These are phyloP conservation scores for Enoplosus armatus DNA, from an alignment of 2,797 vertebrate species.

Conservation along the genomic window DNA sequence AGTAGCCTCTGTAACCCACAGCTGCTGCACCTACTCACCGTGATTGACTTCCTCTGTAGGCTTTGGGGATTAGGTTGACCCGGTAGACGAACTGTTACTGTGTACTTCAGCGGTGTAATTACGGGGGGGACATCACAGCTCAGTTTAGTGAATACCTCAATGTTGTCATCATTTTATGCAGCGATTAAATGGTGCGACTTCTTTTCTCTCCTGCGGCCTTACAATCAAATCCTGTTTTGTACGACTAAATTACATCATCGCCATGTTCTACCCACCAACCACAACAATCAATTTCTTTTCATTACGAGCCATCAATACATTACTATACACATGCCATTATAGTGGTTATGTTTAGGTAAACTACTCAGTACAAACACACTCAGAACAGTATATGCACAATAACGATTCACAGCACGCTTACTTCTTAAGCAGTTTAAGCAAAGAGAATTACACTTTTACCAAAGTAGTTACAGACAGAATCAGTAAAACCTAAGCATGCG, in stretches of 20 bases:
- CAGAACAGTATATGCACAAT: not conserved
- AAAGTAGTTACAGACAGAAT: not conserved
- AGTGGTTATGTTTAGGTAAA: not conserved
- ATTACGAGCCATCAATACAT: slow-evolving; percentile 18
- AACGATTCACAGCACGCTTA: not conserved
- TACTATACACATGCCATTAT: not conserved
- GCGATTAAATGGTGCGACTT: slow-evolving; percentile 55
- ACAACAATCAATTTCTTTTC: slow-evolving; percentile 29
- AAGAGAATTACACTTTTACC: not conserved
- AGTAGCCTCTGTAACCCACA: slow-evolving; percentile 68
- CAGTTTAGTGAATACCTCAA: slow-evolving; percentile 68
- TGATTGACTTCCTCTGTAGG: slow-evolving; percentile 81
- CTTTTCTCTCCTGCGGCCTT: slow-evolving; percentile 33
- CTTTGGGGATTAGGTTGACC: slow-evolving; percentile 82
- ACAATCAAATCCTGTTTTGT: slow-evolving; percentile 53
- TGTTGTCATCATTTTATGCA: slow-evolving; percentile 62
- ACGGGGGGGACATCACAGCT: slow-evolving; percentile 55
- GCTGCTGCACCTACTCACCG: slow-evolving; percentile 62
- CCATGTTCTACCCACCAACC: slow-evolving; percentile 26
- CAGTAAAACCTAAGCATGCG: not conserved
- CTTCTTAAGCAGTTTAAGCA: not conserved
- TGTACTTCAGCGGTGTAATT: slow-evolving; percentile 71
- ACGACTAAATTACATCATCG: slow-evolving; percentile 33
- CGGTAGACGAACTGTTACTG: slow-evolving; percentile 66
- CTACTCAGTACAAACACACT: not conserved